Evolutionary conservation across 2,888 invertebrate genomes (phyloP).

Genomic region (Leptopilina myrica): DNA sequence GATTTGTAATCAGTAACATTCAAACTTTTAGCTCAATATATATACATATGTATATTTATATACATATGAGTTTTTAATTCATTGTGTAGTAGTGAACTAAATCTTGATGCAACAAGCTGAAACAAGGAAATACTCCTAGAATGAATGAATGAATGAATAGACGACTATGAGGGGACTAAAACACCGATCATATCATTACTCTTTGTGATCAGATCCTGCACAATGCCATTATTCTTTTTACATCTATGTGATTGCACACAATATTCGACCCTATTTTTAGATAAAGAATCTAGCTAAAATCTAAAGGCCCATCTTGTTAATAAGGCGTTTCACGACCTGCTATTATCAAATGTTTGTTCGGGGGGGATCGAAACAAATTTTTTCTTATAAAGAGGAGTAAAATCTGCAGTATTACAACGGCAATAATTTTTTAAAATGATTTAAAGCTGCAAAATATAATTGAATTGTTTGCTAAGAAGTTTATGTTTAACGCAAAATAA

Average conservation of each 20-base stretch:
- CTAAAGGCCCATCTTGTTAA: conserved; percentile 64
- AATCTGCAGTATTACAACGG: not conserved
- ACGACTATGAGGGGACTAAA: conserved; percentile 58
- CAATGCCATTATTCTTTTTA: conserved; percentile 69
- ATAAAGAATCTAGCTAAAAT: conserved; percentile 48
- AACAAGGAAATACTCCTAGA: conserved; percentile 21
- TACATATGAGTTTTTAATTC: not conserved
- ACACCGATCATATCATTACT: conserved; percentile 68
- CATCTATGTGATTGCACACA: conserved; percentile 50
- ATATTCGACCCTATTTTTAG: conserved; percentile 43
- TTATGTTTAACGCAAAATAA: too few species aligned
- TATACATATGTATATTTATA: not conserved
- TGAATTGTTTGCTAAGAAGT: too few species aligned
- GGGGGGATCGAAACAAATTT: conserved; percentile 44
- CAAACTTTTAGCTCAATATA: not conserved
- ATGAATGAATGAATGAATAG: conserved; percentile 53
- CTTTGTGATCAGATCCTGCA: conserved; percentile 71
- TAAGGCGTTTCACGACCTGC: conserved; percentile 62
- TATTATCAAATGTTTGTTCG: conserved; percentile 3
- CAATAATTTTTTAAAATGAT: not conserved
- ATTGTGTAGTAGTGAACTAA: not conserved
- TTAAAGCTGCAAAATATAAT: too few species aligned
- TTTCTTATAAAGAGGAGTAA: conserved; percentile 37
- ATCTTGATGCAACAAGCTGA: not conserved
- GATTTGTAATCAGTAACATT: not conserved